Percentiles rank a stretch among this genome's conserved stretches.
These are phyloP conservation scores for Hipposideros armiger DNA, from an alignment of 2,113 vertebrate genomes.

Conservation along the genomic window DNA sequence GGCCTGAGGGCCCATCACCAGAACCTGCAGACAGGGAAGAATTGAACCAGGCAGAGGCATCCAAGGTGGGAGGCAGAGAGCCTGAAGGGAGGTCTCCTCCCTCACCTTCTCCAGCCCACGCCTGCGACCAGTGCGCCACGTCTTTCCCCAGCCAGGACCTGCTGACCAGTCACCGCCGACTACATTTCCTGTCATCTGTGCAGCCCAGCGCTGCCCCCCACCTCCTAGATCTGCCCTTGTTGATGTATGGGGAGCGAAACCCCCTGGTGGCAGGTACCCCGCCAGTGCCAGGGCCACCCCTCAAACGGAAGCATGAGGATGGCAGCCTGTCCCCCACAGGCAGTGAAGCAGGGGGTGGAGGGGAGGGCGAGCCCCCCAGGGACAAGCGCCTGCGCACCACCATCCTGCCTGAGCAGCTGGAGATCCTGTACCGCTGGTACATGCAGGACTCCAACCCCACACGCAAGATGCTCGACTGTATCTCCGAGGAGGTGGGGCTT, in stretches of 20 bases:
- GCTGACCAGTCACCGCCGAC: conserved; percentile 64
- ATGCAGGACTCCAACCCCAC: conserved; percentile 95
- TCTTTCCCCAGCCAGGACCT: conserved; percentile 80
- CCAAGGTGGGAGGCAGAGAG: conserved; percentile 63
- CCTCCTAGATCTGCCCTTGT: conserved; percentile 75
- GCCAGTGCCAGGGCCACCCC: conserved; percentile 60
- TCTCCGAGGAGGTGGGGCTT: conserved; percentile 94
- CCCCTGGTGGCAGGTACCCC: conserved; percentile 48
- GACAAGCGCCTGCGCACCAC: conserved; percentile 93
- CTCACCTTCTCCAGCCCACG: not conserved
- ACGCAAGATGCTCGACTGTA: conserved; percentile 95
- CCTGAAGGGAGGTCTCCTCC: conserved; percentile 45
- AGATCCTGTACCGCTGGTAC: conserved; percentile 95
- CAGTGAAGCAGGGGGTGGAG: conserved; percentile 78
- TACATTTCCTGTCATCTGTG: conserved; percentile 70
- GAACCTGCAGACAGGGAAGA: conserved; percentile 65
- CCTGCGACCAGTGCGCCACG: conserved; percentile 79
- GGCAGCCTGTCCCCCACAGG: conserved; percentile 84
- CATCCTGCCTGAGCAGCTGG: conserved; percentile 95
- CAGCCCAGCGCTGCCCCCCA: conserved; percentile 53
- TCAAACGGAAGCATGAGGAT: conserved; percentile 86
- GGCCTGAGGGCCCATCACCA: conserved; percentile 7
- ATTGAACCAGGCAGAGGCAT: conserved; percentile 26
- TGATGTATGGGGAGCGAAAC: conserved; percentile 79
- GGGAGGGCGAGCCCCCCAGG: conserved; percentile 83